These are phyloP conservation scores for Protaetia brevitarsis DNA, from an alignment of 1,140 invertebrate genomes.

Conservation along the genomic window DNA sequence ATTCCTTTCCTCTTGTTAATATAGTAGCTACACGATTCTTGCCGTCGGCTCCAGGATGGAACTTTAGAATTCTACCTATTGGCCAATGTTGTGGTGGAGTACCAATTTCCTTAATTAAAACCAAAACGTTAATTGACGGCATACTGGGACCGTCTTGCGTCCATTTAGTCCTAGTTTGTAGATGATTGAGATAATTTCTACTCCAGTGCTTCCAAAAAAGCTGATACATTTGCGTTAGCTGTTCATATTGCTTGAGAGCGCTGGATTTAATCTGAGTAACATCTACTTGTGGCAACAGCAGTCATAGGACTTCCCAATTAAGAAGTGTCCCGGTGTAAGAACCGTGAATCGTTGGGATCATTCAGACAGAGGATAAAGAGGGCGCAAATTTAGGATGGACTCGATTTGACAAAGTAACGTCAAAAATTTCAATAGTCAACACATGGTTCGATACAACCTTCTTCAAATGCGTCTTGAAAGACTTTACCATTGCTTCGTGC, in stretches of 20 bases:
- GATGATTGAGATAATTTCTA: not conserved
- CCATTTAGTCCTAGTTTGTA: not conserved
- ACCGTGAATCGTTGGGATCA: not conserved
- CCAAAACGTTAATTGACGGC: not conserved
- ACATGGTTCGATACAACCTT: not conserved
- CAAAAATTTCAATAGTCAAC: not conserved
- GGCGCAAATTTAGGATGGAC: not conserved
- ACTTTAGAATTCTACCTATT: no score
- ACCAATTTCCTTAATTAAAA: not conserved
- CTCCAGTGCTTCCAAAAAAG: not conserved
- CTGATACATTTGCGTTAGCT: not conserved
- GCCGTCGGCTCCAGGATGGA: no score
- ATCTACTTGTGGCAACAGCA: not conserved
- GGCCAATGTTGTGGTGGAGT: not conserved
- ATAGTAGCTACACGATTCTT: no score
- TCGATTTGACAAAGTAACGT: not conserved
- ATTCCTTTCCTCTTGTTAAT: no score
- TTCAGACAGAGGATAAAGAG: not conserved
- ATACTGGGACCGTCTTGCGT: not conserved
- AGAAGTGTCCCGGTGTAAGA: not conserved
- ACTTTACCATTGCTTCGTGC: not conserved
- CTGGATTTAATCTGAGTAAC: not conserved
- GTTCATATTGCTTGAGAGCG: not conserved
- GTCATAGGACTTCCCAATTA: no score
- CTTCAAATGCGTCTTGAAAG: not conserved